These are phyloP conservation scores for Drymodes brunneopygia DNA, from an alignment of 2,113 vertebrate species.

Conservation along the genomic window DNA sequence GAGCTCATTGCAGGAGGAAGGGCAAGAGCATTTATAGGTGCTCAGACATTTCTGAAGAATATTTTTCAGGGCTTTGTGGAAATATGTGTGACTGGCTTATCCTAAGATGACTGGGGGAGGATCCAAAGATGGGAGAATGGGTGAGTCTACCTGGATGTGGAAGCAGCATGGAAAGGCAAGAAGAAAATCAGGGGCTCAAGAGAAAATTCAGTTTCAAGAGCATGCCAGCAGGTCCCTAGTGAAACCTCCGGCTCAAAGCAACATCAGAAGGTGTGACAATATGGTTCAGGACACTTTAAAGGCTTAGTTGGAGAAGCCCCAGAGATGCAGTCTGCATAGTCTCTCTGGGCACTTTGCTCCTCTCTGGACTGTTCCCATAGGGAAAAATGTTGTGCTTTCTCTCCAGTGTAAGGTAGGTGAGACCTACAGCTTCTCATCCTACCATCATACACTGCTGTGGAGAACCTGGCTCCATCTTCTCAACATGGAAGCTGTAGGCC, in stretches of 20 bases:
- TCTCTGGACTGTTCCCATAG: not conserved
- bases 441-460: not conserved
- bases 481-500: not conserved
- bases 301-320: not conserved
- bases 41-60: not conserved
- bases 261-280: not conserved
- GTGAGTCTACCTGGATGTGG: not conserved
- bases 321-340: not conserved
- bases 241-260: not conserved
- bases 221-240: too few relatives aligned
- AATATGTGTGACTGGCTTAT: not conserved
- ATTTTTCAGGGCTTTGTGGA: not conserved
- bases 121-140: not conserved
- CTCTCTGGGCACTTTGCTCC: not conserved
- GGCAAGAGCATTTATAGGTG: accelerated
- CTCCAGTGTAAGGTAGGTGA: not conserved
- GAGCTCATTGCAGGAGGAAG: not conserved
- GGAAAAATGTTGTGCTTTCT: not conserved
- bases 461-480: not conserved
- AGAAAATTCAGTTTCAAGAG: not conserved
- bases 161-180: not conserved
- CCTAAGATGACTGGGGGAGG: not conserved
- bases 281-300: not conserved
- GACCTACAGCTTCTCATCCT: not conserved
- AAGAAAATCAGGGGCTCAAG: not conserved